Base-by-base conservation (phyloP, 1,140 invertebrate species). In the Fopius arisanus region DNA sequence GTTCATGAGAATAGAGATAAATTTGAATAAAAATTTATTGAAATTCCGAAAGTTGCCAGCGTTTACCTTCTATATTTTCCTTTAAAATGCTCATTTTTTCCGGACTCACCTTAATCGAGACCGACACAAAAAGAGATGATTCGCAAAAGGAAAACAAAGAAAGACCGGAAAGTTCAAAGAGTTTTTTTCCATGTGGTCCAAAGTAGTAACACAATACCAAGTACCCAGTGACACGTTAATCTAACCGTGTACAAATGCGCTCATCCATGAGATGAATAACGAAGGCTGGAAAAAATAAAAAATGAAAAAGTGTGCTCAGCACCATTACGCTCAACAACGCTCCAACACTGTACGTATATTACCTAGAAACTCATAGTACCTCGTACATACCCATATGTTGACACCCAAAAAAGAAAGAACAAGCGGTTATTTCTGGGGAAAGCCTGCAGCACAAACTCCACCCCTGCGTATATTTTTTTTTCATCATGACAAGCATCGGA, bases 201-300 rank as follows among this genome's bases (percentile, higher is more conserved):
- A 23, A 59, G 54, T 6, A 59, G 23, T 23, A 59, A 59, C 23
- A 59, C 54, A 59, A 59, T 59, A 59, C 21, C 54, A 59, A 59
- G 54, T 59, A 59, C 54, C 54, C 54, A 59, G 54, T 59, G 54
- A 59, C 19, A 28, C 54, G 54, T 59, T 59, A 59, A 59, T 59
- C 54, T 59, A 59, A 59, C 54, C 54, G 23, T 59, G 54, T 59
- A 59, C 54, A 59, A 59, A 23, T 59, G 54, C 54, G 23, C 23
- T 28, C 23, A 59, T 28, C 54, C 54, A 59, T 28, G 54, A 59
- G 23, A 59, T 59, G 54, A 23, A 59, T 59, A 59, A 59, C 54
- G 21, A 59, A 59, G 6, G 54, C 21, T 48, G 23, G 54, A 28
- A 12, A 59, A 26, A 59, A 12, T 10, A 59, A 59, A 59, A 12